Evolutionary conservation across 2,888 invertebrate species (phyloP), one percentile per base, ranked within the genome.

Genomic region (Trissoscelio sp.): DNA sequence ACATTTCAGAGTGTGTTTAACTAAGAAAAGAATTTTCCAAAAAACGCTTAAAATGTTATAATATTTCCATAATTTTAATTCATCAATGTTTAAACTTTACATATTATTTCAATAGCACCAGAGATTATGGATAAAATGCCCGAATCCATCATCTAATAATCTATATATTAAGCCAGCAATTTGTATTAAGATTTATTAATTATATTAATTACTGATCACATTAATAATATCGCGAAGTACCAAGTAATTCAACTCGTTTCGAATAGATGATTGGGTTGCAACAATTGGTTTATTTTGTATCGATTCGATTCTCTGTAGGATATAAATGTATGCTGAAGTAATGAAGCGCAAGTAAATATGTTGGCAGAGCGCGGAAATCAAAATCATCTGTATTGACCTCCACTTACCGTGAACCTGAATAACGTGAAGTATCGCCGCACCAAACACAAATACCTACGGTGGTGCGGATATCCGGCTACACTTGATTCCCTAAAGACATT

Each of bases 401-500:
- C 37, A 57, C 16, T 46, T 53, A 62, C 14, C 18, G 18, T 46
- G 28, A 12, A 51, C 22, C 53, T 53, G 62, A 46, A 72, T 53
- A 62, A 62, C 48, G 6, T n/a, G 3, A n/a, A 51, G 39, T 58
- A 60, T 51, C 39, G 58, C 72, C 66, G 57, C 42, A 79, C 67
- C 73, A 55, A 66, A 60, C 79, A 81, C 69, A 66, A 80, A 72
- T 84, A 82, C 72, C 70, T 57, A 83, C 67, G 28, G 46, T 60
- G 66, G 57, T 69, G 64, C 64, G 82, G 84, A 86, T 82, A 86
- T 84, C 84, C 83, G 86, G 82, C 85, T 84, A 86, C 86, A 88
- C 84, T 86, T 85, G 83, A 87, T 88, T 87, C 87, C 85, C 87
- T 85, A 83, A 82, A 83, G 85, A 84, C 85, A 84, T 86, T 86